Percentiles rank a stretch among this genome's conserved stretches.
Conservation (phyloP, 2,113 vertebrate species). For the Albula goreensis region DNA sequence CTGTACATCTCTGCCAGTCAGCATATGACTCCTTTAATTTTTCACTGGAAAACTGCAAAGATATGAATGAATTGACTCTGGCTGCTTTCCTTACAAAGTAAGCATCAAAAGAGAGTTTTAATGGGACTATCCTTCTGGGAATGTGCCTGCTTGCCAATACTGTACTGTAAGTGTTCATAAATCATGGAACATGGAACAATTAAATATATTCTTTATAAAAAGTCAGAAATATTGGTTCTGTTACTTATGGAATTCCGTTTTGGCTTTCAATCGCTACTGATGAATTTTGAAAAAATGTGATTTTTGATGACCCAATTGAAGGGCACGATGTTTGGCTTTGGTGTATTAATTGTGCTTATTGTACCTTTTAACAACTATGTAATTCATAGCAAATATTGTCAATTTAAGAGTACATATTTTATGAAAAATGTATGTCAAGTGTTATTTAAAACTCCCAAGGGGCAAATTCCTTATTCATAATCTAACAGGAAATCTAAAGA, state of each 20-base stretch:
- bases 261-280: background rate
- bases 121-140: background rate
- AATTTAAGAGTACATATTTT: background rate
- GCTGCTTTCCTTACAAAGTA: background rate
- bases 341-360: background rate
- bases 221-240: background rate
- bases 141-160: background rate
- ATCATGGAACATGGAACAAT: background rate
- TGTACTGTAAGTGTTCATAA: background rate
- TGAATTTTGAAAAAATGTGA: background rate
- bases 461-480: conserved; percentile 55
- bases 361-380: background rate
- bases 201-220: background rate
- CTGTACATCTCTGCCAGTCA: background rate
- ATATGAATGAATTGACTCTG: background rate
- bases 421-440: background rate
- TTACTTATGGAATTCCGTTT: background rate
- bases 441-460: conserved; percentile 45
- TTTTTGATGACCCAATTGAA: background rate
- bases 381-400: background rate
- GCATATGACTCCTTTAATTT: background rate
- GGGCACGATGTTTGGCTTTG: background rate
- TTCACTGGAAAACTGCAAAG: background rate
- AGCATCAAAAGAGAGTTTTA: background rate
- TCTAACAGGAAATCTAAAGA: background rate